Conservation (phyloP, 2,888 invertebrate species). For the Cerceris ruficornis region DNA sequence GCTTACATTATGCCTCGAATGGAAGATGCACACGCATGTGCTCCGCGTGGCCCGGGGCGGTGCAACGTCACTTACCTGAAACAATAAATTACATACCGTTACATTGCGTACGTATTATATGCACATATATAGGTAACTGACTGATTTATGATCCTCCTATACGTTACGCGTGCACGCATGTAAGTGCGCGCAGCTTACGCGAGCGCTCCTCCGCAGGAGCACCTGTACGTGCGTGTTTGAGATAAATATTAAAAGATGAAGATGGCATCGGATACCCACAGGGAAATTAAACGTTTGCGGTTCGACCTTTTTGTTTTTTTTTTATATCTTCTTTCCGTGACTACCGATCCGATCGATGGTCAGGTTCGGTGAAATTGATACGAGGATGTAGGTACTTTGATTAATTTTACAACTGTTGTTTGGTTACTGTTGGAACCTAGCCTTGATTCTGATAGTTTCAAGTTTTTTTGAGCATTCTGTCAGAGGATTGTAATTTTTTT, state of each 20-base stretch:
- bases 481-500: too few species aligned
- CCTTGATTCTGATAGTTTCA: too few species aligned
- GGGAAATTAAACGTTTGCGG: not conserved
- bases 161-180: slow-evolving; percentile 67
- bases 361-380: not conserved
- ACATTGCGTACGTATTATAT: slow-evolving; percentile 76
- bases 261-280: slow-evolving; percentile 8
- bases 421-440: too few species aligned
- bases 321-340: too few species aligned
- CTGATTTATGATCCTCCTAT: slow-evolving; percentile 75
- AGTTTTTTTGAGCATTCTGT: too few species aligned
- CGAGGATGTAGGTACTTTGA: too few species aligned
- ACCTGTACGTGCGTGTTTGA: slow-evolving; percentile 53
- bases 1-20: slow-evolving; percentile 79
- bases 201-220: slow-evolving; percentile 54
- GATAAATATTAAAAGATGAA: slow-evolving; percentile 39
- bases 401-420: too few species aligned
- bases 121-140: slow-evolving; percentile 69
- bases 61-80: slow-evolving; percentile 81
- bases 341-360: too few species aligned
- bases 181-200: slow-evolving; percentile 69
- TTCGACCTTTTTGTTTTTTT: too few species aligned
- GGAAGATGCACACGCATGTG: slow-evolving; percentile 75
- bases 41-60: slow-evolving; percentile 75
- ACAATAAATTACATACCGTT: slow-evolving; percentile 81